Evolutionary conservation across 2,797 vertebrate genomes (phyloP).

Genomic region (Meda fulgida): DNA sequence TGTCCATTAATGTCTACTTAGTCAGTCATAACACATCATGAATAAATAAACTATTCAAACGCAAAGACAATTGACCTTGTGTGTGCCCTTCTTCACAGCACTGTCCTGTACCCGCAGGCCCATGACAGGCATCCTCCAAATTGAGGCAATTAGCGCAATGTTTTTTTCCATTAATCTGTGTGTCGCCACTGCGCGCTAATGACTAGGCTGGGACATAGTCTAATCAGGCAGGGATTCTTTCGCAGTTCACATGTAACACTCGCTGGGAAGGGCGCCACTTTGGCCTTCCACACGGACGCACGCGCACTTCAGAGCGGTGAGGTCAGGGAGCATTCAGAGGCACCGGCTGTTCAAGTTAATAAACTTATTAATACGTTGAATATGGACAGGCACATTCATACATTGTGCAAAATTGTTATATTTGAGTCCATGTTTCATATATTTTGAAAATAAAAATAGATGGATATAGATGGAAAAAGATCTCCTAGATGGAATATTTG

Average conservation of each 20-base stretch:
- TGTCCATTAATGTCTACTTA: slow-evolving; percentile 69
- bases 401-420: background rate
- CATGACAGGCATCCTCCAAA: slow-evolving; percentile 67
- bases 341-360: background rate
- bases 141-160: slow-evolving; percentile 67
- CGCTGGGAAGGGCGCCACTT: slow-evolving; percentile 45
- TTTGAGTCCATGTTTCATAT: background rate
- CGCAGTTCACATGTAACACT: slow-evolving; percentile 53
- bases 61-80: slow-evolving; percentile 73
- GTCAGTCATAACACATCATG: slow-evolving; percentile 66
- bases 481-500: background rate
- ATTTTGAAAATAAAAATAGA: background rate
- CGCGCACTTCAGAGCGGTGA: slow-evolving; percentile 23
- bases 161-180: slow-evolving; percentile 58
- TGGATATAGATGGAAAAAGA: background rate
- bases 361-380: background rate
- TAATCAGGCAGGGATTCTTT: slow-evolving; percentile 58
- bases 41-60: slow-evolving; percentile 72
- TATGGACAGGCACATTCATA: background rate
- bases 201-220: slow-evolving; percentile 61
- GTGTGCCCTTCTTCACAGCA: slow-evolving; percentile 73
- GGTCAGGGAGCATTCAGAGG: slow-evolving; percentile 9
- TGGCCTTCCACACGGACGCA: slow-evolving; percentile 43
- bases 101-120: slow-evolving; percentile 61
- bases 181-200: slow-evolving; percentile 66